These are phyloP conservation scores for Falco berigora DNA, from an alignment of 2,797 vertebrate species.

Conservation along the genomic window DNA sequence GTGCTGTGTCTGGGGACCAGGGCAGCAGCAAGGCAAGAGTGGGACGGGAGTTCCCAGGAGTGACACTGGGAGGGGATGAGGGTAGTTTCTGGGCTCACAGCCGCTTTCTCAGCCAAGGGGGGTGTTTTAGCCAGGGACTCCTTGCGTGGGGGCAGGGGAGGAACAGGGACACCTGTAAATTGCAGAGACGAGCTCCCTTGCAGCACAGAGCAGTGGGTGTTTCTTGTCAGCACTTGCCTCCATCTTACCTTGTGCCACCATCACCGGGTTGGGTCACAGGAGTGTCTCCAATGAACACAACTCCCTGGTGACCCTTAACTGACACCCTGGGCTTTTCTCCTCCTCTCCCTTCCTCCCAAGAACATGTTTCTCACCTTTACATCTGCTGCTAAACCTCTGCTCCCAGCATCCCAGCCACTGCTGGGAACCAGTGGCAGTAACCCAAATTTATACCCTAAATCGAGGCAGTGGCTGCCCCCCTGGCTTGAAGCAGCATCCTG, in stretches of 20 bases:
- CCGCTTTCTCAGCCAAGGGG: not conserved
- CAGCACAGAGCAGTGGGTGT: not conserved
- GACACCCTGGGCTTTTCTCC: not conserved
- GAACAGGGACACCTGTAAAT: not conserved
- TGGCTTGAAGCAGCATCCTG: not conserved
- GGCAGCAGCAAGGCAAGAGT: not conserved
- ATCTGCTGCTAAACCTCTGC: not conserved
- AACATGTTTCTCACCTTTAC: not conserved
- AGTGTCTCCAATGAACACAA: slow-evolving; percentile 13
- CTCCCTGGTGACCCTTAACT: not conserved
- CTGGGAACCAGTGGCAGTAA: not conserved
- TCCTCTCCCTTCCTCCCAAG: not conserved
- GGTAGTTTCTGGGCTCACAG: not conserved
- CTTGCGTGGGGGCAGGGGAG: not conserved
- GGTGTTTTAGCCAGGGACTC: not conserved
- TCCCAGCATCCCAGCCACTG: not conserved
- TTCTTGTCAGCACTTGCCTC: not conserved
- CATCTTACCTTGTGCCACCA: fast-evolving
- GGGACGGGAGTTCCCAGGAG: not conserved
- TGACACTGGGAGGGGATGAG: not conserved
- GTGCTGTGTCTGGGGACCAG: not conserved
- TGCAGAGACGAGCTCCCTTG: not conserved
- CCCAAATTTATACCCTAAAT: not conserved
- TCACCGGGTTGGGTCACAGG: not conserved
- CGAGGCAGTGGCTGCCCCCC: not conserved